Base-by-base conservation (phyloP, 2,888 invertebrate genomes). In the Apeira syringaria region DNA sequence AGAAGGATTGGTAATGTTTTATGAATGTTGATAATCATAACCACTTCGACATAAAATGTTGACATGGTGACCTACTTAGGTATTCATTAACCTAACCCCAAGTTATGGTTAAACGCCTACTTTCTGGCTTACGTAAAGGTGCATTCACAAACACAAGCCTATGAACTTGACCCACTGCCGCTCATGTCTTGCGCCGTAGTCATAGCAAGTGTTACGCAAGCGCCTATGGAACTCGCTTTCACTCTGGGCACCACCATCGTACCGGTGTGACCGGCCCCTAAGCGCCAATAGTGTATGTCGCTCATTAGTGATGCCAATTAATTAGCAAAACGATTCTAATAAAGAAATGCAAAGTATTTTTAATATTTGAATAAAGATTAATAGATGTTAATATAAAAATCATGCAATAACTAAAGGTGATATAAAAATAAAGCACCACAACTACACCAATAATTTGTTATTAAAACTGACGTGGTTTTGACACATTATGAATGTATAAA, bases 171-270 rank as follows among this genome's bases (percentile, higher is more conserved):
- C 64, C 56, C 46, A 50, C 52, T 38, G n/a, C 2, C 61, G 59
- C 68, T 47, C 35, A 32, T 68, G 54, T 4, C 62, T 71, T 68
- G 62, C 41, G 40, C 56, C 61, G 47, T 38, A 49, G 50, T 31
- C 39, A 10, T 30, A 29, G 29, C 37, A 29, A 47, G 40, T 31
- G 39, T 69, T 71, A 60, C 68, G 65, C 61, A 72, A 71, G 50
- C 47, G 36, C 46, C 40, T 47, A 36, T 54, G 65, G 65, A 69
- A 64, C 64, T 56, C 72, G 58, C 72, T 71, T 72, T 73, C 72
- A 61, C 68, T 28, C 24, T 12, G 25, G n/a, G n/a, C n/a, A 22
- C 27, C 27, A 32, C 35, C 44, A 47, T 37, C 27, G 26, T 37
- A 7, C 20, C 20, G 50, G 44, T 24, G 22, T 35, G 36, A 20